Evolutionary conservation across 2,113 vertebrate species (phyloP).

Genomic region (Ptilorrhoa leucosticta): DNA sequence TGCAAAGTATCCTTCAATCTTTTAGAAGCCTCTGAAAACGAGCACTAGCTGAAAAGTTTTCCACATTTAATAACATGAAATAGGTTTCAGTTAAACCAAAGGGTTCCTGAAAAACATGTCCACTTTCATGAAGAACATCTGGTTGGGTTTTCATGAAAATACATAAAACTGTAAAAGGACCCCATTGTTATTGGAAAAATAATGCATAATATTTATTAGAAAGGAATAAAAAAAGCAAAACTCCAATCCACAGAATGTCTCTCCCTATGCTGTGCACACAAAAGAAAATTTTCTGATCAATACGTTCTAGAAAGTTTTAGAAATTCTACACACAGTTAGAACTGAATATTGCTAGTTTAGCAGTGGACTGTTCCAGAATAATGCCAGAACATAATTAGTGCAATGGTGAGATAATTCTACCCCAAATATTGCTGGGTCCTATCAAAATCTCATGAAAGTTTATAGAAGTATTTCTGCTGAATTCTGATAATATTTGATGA

Average conservation of each 20-base stretch:
- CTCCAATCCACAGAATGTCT: not conserved
- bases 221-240: not conserved
- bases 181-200: not conserved
- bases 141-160: not conserved
- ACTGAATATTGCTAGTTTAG: not conserved
- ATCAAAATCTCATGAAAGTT: not conserved
- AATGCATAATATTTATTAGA: not conserved
- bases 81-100: not conserved
- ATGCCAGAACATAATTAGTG: not conserved
- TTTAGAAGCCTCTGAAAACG: conserved; percentile 15
- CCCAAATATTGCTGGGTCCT: not conserved
- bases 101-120: not conserved
- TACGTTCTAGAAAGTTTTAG: not conserved
- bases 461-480: not conserved
- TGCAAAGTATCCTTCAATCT: conserved; percentile 13
- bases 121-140: not conserved
- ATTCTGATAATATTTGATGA: not conserved
- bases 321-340: not conserved
- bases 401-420: not conserved
- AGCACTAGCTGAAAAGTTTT: not conserved
- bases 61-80: not conserved
- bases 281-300: not conserved
- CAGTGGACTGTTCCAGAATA: not conserved
- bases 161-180: not conserved
- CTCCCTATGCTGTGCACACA: not conserved